Evolutionary conservation across 2,888 invertebrate species (phyloP).

Genomic region (Thalpophila matura): DNA sequence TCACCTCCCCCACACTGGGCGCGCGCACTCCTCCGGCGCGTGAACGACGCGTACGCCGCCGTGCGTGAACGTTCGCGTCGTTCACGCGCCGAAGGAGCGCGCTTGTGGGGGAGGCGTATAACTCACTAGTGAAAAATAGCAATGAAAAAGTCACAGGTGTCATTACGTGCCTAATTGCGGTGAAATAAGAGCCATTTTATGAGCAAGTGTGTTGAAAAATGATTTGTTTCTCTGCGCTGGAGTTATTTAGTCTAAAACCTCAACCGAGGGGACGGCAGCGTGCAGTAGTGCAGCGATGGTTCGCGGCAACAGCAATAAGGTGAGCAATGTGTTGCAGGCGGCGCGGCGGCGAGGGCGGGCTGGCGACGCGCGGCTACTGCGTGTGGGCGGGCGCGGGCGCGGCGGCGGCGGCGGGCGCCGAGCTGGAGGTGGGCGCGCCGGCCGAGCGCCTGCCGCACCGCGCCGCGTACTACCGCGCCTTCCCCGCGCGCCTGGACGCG

Average conservation of each 20-base stretch:
- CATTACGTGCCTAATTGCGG: no score
- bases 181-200: no score
- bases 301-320: slow-evolving; percentile 31
- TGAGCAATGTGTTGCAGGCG: slow-evolving; percentile 77
- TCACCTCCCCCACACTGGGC: no score
- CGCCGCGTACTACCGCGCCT: slow-evolving; percentile 94
- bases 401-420: slow-evolving; percentile 88
- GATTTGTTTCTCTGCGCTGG: background rate
- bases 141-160: no score
- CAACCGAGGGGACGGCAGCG: background rate
- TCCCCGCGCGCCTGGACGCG: slow-evolving; percentile 96
- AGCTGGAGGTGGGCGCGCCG: slow-evolving; percentile 96
- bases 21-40: no score
- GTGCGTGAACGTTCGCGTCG: no score
- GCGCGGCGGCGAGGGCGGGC: slow-evolving; percentile 84
- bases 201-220: no score
- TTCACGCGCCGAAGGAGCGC: no score
- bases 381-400: slow-evolving; percentile 89
- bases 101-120: no score
- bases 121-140: no score
- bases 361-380: slow-evolving; percentile 84
- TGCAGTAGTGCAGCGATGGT: slow-evolving; percentile 1
- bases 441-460: slow-evolving; percentile 94
- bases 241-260: background rate
- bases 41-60: no score